Evolutionary conservation across 2,888 invertebrate species (phyloP), one percentile per base, ranked within the genome.

Genomic region (Megalurothrips usitatus): DNA sequence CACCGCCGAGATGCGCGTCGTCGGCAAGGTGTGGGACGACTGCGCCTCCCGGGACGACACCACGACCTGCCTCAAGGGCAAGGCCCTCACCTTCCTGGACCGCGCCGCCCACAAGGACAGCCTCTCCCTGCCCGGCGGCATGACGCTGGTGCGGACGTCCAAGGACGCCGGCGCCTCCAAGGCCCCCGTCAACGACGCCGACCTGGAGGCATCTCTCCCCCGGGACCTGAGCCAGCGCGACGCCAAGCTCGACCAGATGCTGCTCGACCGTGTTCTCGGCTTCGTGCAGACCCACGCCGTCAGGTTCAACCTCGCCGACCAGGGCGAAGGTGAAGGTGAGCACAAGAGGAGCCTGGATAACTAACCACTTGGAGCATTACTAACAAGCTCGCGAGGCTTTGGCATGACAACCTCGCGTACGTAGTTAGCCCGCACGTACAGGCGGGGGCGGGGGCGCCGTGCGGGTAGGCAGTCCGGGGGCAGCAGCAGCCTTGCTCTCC

Each of bases 201-300:
- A 92, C 81, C 89, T 93, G 83, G 94, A 94, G 86, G 92, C 93
- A 47, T 90, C 90, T 82, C 88, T 95, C 83, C 94, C 95, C 0
- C 90, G 95, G 84, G 90, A 92, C 78, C 86, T 94, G 82, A 92
- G 92, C 81, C 94, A 94, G 85, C 90, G 90, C 82, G 92, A 93
- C 79, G 91, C 92, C 84, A 92, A 92, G 11, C 88, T 95, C 81
- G 94, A 94, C 86, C 90, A 90, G 84, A 89, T 95, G 87, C 94
- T 96, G 85, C 87, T 93, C 85, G 92, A 94, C 86, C 93, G 92
- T 85, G 88, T 94, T 84, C 89, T 92, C 83, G 91, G 90, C 85
- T 95, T 95, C 88, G 90, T 95, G 87, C 92, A 92, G 87, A 91
- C 92, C 84, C 94, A 94, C 88, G 94, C 94, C 81, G 87, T 95